phyloP scores from a whole-genome alignment of 2,888 invertebrate genomes.

The Epsilonema sp. region DNA sequence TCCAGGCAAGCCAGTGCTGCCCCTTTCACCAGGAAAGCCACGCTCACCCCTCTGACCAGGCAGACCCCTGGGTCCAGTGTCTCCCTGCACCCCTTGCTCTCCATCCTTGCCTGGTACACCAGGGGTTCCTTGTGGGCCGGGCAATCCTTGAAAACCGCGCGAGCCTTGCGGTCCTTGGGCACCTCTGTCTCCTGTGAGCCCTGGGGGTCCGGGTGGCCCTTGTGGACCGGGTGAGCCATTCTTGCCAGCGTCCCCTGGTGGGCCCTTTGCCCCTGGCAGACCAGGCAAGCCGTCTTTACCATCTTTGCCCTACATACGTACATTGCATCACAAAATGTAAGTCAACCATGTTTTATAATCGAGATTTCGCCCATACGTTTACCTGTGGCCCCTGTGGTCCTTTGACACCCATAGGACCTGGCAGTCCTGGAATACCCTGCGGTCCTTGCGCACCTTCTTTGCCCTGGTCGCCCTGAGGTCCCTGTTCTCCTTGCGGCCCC shows the following conservation, averaged over 20 bases:
- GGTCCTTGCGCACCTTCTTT: not conserved
- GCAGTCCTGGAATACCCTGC: not conserved
- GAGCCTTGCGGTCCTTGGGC: conserved; percentile 5
- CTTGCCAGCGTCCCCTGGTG: not conserved
- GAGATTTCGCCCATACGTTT: no score
- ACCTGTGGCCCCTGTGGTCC: not conserved
- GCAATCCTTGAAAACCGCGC: not conserved
- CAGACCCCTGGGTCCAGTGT: conserved; percentile 15
- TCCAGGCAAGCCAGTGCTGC: conserved; percentile 20
- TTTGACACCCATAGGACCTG: conserved; percentile 4
- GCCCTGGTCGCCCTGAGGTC: conserved; percentile 5
- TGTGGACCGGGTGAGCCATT: not conserved
- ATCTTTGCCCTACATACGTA: not conserved
- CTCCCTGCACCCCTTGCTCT: conserved; percentile 6
- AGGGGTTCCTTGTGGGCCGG: conserved; percentile 5
- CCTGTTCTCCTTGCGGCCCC: conserved; percentile 4
- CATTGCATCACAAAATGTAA: no score
- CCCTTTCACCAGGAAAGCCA: conserved; percentile 14
- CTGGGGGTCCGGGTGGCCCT: not conserved
- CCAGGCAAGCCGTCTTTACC: not conserved
- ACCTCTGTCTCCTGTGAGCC: not conserved
- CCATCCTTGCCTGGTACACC: conserved; percentile 8
- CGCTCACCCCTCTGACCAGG: conserved; percentile 22
- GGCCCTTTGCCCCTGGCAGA: not conserved
- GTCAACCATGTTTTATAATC: no score